Evolutionary conservation across 2,113 vertebrate species (phyloP).

Genomic region (Pongo abelii): DNA sequence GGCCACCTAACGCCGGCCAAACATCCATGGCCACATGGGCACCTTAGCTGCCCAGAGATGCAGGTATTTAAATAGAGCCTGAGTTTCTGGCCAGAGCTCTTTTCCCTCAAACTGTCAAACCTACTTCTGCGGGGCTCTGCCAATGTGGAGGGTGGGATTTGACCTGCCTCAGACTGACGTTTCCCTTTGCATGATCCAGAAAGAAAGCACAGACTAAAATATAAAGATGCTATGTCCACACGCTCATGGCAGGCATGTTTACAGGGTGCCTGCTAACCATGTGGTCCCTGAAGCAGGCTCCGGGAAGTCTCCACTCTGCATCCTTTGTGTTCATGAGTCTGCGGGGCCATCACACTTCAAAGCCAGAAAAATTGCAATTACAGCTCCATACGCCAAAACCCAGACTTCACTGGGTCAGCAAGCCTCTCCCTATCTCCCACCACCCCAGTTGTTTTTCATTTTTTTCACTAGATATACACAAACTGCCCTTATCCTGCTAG

Average conservation of each 20-base stretch:
- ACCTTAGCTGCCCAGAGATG: not conserved
- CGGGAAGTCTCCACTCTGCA: not conserved
- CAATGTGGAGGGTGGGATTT: not conserved
- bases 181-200: too few relatives aligned
- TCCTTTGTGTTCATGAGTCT: not conserved
- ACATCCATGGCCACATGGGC: rapidly evolving
- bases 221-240: not conserved
- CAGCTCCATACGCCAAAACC: not conserved
- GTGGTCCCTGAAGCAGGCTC: not conserved
- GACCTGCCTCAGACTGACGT: rapidly evolving
- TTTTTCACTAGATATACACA: not conserved
- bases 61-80: not conserved
- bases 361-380: not conserved
- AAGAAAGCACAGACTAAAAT: not conserved
- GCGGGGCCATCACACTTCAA: not conserved
- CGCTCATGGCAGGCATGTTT: not conserved
- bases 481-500: not conserved
- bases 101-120: not conserved
- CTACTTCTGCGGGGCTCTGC: not conserved
- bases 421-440: not conserved
- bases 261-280: not conserved
- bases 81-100: not conserved
- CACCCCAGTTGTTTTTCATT: too few relatives aligned
- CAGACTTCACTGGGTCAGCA: too few relatives aligned
- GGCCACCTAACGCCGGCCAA: rapidly evolving